These are phyloP conservation scores for Electrophaes corylata DNA, from an alignment of 2,888 invertebrate genomes.

Conservation along the genomic window DNA sequence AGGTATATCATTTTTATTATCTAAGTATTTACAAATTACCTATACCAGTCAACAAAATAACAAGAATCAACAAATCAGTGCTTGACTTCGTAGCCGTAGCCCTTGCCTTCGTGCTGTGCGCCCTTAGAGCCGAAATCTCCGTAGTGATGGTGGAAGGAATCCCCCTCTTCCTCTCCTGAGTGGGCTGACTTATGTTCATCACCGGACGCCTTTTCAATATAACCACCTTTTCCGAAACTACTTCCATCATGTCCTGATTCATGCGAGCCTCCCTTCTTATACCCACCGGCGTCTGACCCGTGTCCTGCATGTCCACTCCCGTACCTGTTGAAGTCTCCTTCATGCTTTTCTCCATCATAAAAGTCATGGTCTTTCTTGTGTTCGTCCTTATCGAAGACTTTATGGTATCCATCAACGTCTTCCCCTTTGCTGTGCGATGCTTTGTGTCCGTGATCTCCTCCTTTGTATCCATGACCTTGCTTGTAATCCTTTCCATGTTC, in stretches of 20 bases:
- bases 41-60: constrained; percentile 68
- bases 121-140: constrained; percentile 75
- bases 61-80: constrained; percentile 67
- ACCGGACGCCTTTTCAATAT: constrained; percentile 79
- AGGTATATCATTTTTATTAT: constrained; percentile 65
- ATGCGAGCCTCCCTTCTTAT: constrained; percentile 80
- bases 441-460: constrained; percentile 79
- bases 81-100: constrained; percentile 74
- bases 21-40: constrained; percentile 73
- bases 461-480: constrained; percentile 78
- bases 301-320: constrained; percentile 79
- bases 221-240: constrained; percentile 77
- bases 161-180: constrained; percentile 77
- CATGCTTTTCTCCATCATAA: constrained; percentile 86
- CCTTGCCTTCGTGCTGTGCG: constrained; percentile 59
- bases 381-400: constrained; percentile 88
- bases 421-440: constrained; percentile 85
- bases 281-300: constrained; percentile 77
- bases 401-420: constrained; percentile 87
- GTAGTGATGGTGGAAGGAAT: constrained; percentile 75
- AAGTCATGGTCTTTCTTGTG: constrained; percentile 89
- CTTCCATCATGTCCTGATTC: constrained; percentile 79
- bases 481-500: constrained; percentile 80
- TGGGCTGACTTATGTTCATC: constrained; percentile 72
- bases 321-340: constrained; percentile 85